Evolutionary conservation across 2,888 invertebrate genomes (phyloP).

Genomic region (Norana najaformis): DNA sequence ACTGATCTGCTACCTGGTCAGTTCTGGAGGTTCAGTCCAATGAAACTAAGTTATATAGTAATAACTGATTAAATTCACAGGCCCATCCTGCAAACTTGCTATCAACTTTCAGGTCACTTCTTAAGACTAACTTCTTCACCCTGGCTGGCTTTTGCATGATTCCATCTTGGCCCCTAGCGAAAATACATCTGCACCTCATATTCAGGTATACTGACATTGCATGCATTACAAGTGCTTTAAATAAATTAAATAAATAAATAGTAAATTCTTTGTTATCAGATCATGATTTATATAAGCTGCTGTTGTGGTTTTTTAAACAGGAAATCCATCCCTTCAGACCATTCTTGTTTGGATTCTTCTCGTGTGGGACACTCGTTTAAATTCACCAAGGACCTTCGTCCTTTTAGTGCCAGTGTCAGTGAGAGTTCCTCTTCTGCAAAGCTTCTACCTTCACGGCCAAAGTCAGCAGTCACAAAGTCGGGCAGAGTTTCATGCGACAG

Average conservation of each 20-base stretch:
- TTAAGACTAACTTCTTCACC: no score
- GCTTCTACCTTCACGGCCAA: not conserved
- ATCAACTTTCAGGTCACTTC: no score
- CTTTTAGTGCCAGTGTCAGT: not conserved
- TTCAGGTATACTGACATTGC: no score
- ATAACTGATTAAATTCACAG: no score
- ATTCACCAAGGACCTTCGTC: not conserved
- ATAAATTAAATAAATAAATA: not conserved
- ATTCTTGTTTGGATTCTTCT: not conserved
- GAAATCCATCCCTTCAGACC: not conserved
- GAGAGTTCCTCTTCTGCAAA: not conserved
- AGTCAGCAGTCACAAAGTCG: not conserved
- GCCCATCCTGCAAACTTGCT: no score
- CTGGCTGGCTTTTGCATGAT: no score
- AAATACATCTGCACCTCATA: no score
- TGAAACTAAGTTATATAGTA: not conserved
- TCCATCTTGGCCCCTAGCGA: no score
- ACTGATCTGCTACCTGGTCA: not conserved
- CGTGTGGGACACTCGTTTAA: not conserved
- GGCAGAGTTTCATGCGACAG: not conserved
- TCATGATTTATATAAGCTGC: not conserved
- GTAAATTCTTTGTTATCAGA: not conserved
- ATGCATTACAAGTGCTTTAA: no score
- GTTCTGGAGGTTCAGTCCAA: not conserved
- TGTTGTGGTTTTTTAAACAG: not conserved